phyloP scores from a whole-genome alignment of 2,888 invertebrate genomes.

The Patella caerulea region DNA sequence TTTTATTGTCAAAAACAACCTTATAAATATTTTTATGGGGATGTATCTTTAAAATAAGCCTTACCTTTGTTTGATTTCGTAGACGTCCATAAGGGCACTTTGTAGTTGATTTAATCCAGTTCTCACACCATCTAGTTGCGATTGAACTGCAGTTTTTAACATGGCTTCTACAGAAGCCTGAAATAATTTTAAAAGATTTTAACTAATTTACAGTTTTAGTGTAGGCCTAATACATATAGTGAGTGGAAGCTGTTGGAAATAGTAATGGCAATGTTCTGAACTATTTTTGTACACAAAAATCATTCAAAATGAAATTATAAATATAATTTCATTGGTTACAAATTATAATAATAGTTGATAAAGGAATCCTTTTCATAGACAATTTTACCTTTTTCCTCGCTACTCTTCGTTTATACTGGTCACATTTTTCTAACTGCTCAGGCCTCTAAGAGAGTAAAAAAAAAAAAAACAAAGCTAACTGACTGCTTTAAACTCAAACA shows the following conservation, averaged over 20 bases:
- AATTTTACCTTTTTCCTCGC: slow-evolving; percentile 73
- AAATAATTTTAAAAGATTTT: slow-evolving; percentile 13
- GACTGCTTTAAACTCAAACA: not conserved
- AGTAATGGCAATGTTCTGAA: too few relatives aligned
- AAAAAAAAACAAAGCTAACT: not conserved
- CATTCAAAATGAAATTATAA: too few relatives aligned
- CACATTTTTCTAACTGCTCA: slow-evolving; percentile 91
- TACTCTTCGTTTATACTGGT: slow-evolving; percentile 73
- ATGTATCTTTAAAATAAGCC: not conserved
- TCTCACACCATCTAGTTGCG: slow-evolving; percentile 95
- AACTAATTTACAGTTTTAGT: not conserved
- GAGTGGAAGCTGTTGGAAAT: too few relatives aligned
- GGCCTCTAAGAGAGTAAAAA: slow-evolving; percentile 74
- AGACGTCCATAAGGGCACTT: slow-evolving; percentile 87
- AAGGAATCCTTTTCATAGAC: too few relatives aligned
- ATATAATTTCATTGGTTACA: too few relatives aligned
- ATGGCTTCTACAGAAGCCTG: slow-evolving; percentile 92
- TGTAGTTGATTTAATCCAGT: slow-evolving; percentile 92
- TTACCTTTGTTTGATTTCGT: slow-evolving; percentile 78
- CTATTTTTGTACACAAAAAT: too few relatives aligned
- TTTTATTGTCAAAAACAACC: too few relatives aligned
- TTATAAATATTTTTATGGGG: too few relatives aligned
- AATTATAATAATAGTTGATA: too few relatives aligned
- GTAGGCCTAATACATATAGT: not conserved
- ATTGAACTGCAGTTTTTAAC: slow-evolving; percentile 98